Conservation (phyloP, 2,797 vertebrate species). For the Scolopax bukidnonensis region DNA sequence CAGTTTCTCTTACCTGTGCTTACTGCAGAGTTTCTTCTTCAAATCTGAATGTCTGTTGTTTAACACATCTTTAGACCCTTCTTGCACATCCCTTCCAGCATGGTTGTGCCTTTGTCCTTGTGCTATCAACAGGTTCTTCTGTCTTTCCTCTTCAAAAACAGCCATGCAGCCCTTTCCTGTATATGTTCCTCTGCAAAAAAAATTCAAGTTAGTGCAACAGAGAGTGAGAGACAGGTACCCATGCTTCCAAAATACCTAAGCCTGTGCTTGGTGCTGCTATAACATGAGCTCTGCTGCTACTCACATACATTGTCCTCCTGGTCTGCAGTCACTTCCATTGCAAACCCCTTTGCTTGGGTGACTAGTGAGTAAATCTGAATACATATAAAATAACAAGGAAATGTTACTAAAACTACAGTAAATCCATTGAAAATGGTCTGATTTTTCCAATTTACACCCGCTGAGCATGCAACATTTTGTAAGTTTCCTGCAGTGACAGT, state of each 20-base stretch:
- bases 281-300: not conserved
- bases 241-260: not conserved
- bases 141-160: not conserved
- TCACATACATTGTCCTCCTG: not conserved
- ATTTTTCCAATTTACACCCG: not conserved
- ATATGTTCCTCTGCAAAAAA: not conserved
- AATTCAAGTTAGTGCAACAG: not conserved
- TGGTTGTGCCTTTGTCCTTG: not conserved
- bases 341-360: not conserved
- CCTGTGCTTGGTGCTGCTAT: not conserved
- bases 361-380: not conserved
- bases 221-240: not conserved
- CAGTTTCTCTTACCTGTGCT: not conserved
- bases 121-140: not conserved
- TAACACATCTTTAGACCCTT: not conserved
- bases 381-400: not conserved
- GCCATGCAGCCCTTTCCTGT: not conserved
- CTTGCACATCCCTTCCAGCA: not conserved
- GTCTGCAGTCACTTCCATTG: not conserved
- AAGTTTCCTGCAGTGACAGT: not conserved
- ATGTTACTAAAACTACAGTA: not conserved
- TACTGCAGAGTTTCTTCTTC: not conserved
- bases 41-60: not conserved
- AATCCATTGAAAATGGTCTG: not conserved
- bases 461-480: not conserved